These are phyloP conservation scores for Aulostomus chinensis DNA, from an alignment of 2,797 vertebrate species.

Conservation along the genomic window DNA sequence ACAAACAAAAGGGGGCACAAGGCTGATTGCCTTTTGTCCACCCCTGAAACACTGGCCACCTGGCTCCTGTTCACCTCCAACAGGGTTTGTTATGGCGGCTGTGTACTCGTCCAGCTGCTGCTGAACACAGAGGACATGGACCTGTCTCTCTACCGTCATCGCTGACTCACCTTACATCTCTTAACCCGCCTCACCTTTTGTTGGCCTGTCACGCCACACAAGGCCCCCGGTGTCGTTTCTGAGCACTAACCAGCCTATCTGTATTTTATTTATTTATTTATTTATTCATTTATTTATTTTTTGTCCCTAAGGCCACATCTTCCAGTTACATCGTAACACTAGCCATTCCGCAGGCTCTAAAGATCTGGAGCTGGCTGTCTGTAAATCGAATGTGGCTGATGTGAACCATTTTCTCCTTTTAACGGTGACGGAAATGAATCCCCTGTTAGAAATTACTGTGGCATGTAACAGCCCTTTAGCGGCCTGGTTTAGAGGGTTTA, in stretches of 20 bases:
- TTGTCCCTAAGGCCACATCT: conserved; percentile 39
- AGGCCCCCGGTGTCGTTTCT: conserved; percentile 13
- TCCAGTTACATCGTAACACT: conserved; percentile 31
- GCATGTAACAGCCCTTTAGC: conserved; percentile 72
- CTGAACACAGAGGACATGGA: conserved; percentile 47
- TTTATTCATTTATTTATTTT: too few species aligned
- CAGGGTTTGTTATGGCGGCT: conserved; percentile 61
- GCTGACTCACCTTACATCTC: conserved; percentile 5
- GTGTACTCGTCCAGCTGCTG: conserved; percentile 55
- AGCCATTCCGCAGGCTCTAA: conserved; percentile 20
- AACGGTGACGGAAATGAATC: conserved; percentile 70
- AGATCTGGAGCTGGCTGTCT: conserved; percentile 41
- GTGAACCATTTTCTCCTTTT: conserved; percentile 46
- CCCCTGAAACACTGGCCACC: conserved; percentile 63
- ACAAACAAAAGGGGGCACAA: conserved; percentile 30
- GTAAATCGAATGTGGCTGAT: conserved; percentile 60
- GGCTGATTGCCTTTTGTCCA: conserved; percentile 70
- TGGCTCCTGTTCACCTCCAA: conserved; percentile 69
- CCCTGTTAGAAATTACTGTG: conserved; percentile 71
- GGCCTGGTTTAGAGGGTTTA: conserved; percentile 68
- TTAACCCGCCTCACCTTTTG: conserved; percentile 31
- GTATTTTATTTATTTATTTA: too few species aligned
- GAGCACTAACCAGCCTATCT: conserved; percentile 21
- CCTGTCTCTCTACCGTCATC: conserved; percentile 18
- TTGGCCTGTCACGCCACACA: conserved; percentile 37